These are phyloP conservation scores for Biston stratarius DNA, from an alignment of 2,888 invertebrate species.

Conservation along the genomic window DNA sequence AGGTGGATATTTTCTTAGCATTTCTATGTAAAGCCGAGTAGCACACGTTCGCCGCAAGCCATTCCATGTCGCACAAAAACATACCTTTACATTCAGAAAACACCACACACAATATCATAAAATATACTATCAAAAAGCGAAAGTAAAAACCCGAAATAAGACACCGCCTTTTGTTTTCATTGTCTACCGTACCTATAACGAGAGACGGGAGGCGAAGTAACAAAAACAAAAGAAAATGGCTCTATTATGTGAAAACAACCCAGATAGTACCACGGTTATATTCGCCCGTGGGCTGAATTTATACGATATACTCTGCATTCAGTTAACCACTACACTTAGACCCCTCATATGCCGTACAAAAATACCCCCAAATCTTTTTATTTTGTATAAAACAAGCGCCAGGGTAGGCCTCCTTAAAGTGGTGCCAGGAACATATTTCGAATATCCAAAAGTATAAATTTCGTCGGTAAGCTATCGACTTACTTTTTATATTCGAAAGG, in stretches of 20 bases:
- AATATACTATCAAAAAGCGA: slow-evolving; percentile 64
- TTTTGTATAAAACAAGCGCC: slow-evolving; percentile 23
- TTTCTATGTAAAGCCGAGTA: slow-evolving; percentile 32
- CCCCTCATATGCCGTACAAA: slow-evolving; percentile 51
- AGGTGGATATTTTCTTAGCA: slow-evolving; percentile 33
- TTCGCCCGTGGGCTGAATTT: slow-evolving; percentile 85
- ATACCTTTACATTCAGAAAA: slow-evolving; percentile 55
- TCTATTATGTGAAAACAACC: slow-evolving; percentile 87
- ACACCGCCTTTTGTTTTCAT: slow-evolving; percentile 83
- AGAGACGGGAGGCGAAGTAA: slow-evolving; percentile 74
- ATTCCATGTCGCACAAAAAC: slow-evolving; percentile 35
- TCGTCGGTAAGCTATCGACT: slow-evolving; percentile 84
- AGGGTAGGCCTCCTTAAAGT: slow-evolving; percentile 51
- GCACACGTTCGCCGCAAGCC: slow-evolving; percentile 29
- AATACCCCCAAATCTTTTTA: slow-evolving; percentile 30
- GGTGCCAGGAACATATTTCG: slow-evolving; percentile 78
- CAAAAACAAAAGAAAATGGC: slow-evolving; percentile 86
- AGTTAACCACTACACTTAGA: slow-evolving; percentile 63
- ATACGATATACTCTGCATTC: slow-evolving; percentile 82
- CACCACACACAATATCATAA: slow-evolving; percentile 59
- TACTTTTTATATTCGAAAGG: slow-evolving; percentile 83
- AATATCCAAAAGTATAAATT: slow-evolving; percentile 86
- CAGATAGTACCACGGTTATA: slow-evolving; percentile 82
- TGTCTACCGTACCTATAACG: slow-evolving; percentile 81
- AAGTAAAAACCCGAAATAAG: slow-evolving; percentile 77